A percentile compares a stretch with the other conserved stretches of the same genome.
Evolutionary conservation across 2,113 vertebrate species (phyloP).

Genomic region (Crotophaga sulcirostris): DNA sequence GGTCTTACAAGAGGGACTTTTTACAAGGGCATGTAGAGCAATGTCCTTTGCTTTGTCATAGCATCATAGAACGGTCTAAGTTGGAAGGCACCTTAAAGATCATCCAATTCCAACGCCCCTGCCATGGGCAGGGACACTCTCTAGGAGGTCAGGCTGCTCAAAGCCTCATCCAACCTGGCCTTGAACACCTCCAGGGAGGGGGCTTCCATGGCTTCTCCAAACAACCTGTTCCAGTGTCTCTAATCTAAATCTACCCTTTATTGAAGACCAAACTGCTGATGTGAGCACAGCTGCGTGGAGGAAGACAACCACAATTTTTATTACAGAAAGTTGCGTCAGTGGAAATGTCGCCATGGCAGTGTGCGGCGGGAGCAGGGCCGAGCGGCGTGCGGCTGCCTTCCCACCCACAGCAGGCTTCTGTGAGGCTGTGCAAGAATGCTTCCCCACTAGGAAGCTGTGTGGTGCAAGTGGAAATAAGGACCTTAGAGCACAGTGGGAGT

Average conservation of each 20-base stretch:
- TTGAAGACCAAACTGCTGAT: not conserved
- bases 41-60: no score
- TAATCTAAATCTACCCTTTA: not conserved
- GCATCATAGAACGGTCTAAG: no score
- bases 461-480: not conserved
- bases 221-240: no score
- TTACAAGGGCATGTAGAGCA: no score
- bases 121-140: no score
- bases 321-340: fast-evolving
- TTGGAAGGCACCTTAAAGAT: no score
- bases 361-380: fast-evolving
- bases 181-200: no score
- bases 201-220: no score
- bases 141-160: no score
- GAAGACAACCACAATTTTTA: not conserved
- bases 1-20: no score
- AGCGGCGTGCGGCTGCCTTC: fast-evolving
- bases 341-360: fast-evolving
- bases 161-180: no score
- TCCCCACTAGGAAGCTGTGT: not conserved
- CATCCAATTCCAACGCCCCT: no score
- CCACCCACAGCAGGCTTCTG: fast-evolving
- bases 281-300: not conserved
- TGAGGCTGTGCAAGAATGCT: fast-evolving
- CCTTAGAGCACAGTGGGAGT: not conserved